phyloP scores from a whole-genome alignment of 2,888 invertebrate genomes.

The Caprella mutica region DNA sequence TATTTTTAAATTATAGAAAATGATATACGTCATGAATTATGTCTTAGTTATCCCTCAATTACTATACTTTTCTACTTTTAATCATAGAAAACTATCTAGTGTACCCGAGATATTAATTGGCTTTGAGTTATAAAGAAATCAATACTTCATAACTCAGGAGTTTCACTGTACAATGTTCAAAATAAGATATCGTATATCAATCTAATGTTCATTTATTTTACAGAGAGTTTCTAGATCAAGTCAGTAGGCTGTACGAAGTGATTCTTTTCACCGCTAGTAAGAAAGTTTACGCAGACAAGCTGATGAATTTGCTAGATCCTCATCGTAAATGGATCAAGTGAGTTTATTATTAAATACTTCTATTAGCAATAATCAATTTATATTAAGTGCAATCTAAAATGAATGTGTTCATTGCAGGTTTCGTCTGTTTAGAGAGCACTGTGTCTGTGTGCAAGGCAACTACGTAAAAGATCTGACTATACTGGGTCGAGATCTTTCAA shows the following conservation, averaged over 20 bases:
- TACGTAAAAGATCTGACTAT: slow-evolving; percentile 92
- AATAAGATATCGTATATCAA: no score
- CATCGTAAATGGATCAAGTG: slow-evolving; percentile 75
- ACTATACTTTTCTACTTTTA: no score
- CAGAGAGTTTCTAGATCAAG: slow-evolving; percentile 78
- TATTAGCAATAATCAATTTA: background rate
- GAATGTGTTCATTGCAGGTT: slow-evolving; percentile 42
- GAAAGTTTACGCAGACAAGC: slow-evolving; percentile 84
- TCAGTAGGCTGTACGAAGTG: slow-evolving; percentile 77
- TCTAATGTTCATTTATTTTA: no score
- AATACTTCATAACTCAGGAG: no score
- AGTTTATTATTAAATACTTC: slow-evolving; percentile 35
- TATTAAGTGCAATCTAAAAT: background rate
- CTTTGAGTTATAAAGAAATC: no score
- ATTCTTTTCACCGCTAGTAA: slow-evolving; percentile 93
- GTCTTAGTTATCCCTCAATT: no score
- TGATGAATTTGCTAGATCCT: slow-evolving; percentile 83
- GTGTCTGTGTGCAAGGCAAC: slow-evolving; percentile 87
- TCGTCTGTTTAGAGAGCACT: slow-evolving; percentile 87
- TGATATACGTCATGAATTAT: no score
- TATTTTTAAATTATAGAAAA: no score
- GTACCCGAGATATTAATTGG: no score
- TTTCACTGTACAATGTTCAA: no score
- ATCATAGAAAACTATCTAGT: no score
- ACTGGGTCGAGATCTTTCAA: slow-evolving; percentile 77